phyloP scores from a whole-genome alignment of 2,888 invertebrate genomes.

The Harpalus rubripes region DNA sequence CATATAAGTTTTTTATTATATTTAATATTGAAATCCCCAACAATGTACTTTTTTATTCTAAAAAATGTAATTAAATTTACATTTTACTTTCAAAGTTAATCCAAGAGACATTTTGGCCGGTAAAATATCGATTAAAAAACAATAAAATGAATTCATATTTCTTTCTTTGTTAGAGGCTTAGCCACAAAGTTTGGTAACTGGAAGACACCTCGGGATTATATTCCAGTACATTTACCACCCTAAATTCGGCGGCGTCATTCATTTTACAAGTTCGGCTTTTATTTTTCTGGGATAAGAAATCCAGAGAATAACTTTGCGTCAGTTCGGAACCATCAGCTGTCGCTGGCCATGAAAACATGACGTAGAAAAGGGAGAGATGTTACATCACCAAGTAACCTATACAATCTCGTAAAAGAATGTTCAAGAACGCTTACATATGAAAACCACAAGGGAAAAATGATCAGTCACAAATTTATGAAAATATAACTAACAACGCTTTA shows the following conservation, averaged over 20 bases:
- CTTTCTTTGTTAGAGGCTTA: slow-evolving; percentile 34
- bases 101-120: neutral
- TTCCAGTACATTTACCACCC: slow-evolving; percentile 66
- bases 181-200: slow-evolving; percentile 62
- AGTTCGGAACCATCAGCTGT: slow-evolving; percentile 62
- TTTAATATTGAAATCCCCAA: neutral
- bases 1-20: neutral
- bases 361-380: slow-evolving; percentile 5
- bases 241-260: slow-evolving; percentile 58
- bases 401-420: too few species aligned
- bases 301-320: slow-evolving; percentile 48
- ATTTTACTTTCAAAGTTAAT: slow-evolving; percentile 8
- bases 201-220: slow-evolving; percentile 60
- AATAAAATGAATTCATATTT: slow-evolving; percentile 63
- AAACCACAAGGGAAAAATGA: too few species aligned
- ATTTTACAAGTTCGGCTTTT: slow-evolving; percentile 62
- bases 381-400: too few species aligned
- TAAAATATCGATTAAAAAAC: slow-evolving; percentile 61
- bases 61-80: neutral
- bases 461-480: too few species aligned
- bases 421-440: too few species aligned
- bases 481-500: too few species aligned
- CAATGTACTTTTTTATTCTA: neutral
- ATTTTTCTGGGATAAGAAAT: slow-evolving; percentile 47
- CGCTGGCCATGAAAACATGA: slow-evolving; percentile 51